Evolutionary conservation across 2,888 invertebrate genomes (phyloP), one percentile per base, ranked within the genome.

Genomic region (Tyria jacobaeae): DNA sequence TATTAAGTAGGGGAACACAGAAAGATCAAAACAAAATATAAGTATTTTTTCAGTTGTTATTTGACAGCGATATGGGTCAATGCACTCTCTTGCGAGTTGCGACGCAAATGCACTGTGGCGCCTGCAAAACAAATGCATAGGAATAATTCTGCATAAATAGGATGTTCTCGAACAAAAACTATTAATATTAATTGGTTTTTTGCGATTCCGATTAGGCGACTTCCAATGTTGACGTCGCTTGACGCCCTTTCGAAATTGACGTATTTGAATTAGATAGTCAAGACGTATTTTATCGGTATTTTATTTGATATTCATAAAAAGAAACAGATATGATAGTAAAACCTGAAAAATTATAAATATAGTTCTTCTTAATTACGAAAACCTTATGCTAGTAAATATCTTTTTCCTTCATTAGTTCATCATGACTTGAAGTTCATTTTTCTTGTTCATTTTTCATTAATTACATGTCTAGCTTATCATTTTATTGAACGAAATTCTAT

Each of bases 111-210:
- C 70, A 63, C 17, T 3, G 34, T 60, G 68, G 73, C 66, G 70
- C 60, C 64, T 39, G 65, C 55, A 62, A 70, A 64, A 54, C 52
- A 47, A 58, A 66, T 67, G 66, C 71, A 75, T 51, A 65, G 35
- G 72, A 67, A 71, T 75, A 68, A 47, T 51, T 67, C 62, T 73
- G 62, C 73, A 75, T 75, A 60, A 66, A 70, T 64, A 61, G 57
- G 52, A 57, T 55, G 54, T 57, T 72, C 65, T 68, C 51, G 66
- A 63, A 68, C 59, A 60, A 65, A 64, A 67, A 60, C 25, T 63
- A 75, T 77, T 62, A 64, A 77, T 77, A 77, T 77, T 75, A 54
- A 75, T 64, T 71, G 41, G 1, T 52, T 34, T 62, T 71, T 68
- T 64, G 68, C 48, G 62, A 75, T 70, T 71, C 64, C 49, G 55